Percentiles rank a stretch among this genome's conserved stretches.
These are phyloP conservation scores for Diplazon laetatorius DNA, from an alignment of 2,888 invertebrate species.

Conservation along the genomic window DNA sequence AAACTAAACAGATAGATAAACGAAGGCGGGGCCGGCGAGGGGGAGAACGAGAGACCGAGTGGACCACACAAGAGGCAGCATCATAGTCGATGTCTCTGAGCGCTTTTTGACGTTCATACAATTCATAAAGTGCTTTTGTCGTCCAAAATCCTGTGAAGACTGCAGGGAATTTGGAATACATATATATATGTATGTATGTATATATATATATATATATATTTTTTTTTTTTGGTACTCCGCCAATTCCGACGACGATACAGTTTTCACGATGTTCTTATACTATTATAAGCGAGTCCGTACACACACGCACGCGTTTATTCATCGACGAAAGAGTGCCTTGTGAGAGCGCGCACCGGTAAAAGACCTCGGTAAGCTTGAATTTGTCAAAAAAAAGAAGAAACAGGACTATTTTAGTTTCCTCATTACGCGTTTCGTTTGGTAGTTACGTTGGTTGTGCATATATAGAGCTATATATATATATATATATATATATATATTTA, in stretches of 20 bases:
- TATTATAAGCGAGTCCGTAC: slow-evolving; percentile 33
- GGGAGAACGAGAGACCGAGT: slow-evolving; percentile 52
- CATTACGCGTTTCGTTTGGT: slow-evolving; percentile 61
- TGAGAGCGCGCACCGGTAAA: slow-evolving; percentile 31
- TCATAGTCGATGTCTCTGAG: slow-evolving; percentile 62
- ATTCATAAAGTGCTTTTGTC: slow-evolving; percentile 76
- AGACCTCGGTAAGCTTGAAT: slow-evolving; percentile 23
- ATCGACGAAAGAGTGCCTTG: slow-evolving; percentile 6
- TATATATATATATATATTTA: slow-evolving; percentile 20
- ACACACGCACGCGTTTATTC: slow-evolving; percentile 1
- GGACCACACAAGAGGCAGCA: slow-evolving; percentile 69
- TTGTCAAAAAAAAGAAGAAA: slow-evolving; percentile 30
- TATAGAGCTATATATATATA: too few relatives aligned
- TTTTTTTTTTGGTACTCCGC: slow-evolving; percentile 59
- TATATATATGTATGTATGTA: too few relatives aligned
- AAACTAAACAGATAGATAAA: slow-evolving; percentile 58
- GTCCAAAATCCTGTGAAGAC: slow-evolving; percentile 70
- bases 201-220: too few relatives aligned
- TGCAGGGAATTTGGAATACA: slow-evolving; percentile 58
- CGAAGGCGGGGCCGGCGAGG: slow-evolving; percentile 44
- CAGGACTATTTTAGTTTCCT: slow-evolving; percentile 67
- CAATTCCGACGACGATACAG: slow-evolving; percentile 67
- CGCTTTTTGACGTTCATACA: slow-evolving; percentile 71
- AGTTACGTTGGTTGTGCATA: slow-evolving; percentile 22
- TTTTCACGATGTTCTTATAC: slow-evolving; percentile 33